Base-by-base conservation (phyloP, 2,888 invertebrate species). In the Cenopis cana region DNA sequence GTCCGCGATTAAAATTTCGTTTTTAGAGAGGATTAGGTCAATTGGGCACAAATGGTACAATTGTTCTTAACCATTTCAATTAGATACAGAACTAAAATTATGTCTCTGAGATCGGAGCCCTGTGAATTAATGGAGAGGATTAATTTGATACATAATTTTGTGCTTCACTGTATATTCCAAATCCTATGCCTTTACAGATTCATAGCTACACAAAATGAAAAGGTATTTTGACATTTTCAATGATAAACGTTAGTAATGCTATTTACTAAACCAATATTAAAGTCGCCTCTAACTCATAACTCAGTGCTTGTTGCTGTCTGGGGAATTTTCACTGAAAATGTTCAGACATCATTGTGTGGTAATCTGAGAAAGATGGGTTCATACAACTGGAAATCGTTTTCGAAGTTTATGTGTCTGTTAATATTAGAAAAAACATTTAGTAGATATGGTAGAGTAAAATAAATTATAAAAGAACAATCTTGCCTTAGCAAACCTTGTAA, bases 291-390 rank as follows among this genome's bases (percentile, higher is more conserved):
- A 54, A 29, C 29, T 52, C 41, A 61, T 68, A 60, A 54, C 60
- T 68, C 60, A 24, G 38, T 59, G 46, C 54, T 38, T 29, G 12
- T 10, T 18, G 61, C 61, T 29, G 67, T 56, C 71, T 66, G 12
- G 71, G 71, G 71, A 67, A 61, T 49, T 52, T 46, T 61, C n/a
- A 33, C 12, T 54, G 55, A 67, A 67, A 67, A 55, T 17, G 55
- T 66, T 67, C 67, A 67, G 67, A 71, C 71, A 61, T 67, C 49
- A 60, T 66, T 70, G 59, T 65, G 46, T 12, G 14, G n/a, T 11
- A 52, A 50, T 55, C 46, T 56, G 20, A 18, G 10, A 70, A 54
- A 18, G 14, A 70, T 59, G 71, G 55, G 71, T 67, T 71, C 71
- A 41, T 50, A 54, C 67, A 56, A 67, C 71, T 67, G 38, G 46